phyloP scores from a whole-genome alignment of 2,888 invertebrate species.

The Micropterix aruncella region DNA sequence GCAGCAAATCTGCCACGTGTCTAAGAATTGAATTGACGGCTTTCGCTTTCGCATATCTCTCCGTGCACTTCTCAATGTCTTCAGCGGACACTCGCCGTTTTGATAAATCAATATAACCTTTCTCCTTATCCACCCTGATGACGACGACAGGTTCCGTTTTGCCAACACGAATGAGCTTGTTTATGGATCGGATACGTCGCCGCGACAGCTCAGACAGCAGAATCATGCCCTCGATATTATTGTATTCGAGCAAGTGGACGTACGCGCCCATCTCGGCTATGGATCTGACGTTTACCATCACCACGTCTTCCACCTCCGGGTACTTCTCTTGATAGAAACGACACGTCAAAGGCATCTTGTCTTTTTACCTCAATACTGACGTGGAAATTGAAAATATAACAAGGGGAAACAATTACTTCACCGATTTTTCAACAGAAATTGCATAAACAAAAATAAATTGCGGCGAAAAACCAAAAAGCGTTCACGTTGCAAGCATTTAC shows the following conservation, averaged over 20 bases:
- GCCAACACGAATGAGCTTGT: conserved; percentile 96
- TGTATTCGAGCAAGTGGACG: conserved; percentile 94
- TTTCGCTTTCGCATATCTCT: conserved; percentile 95
- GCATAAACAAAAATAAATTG: too few species aligned
- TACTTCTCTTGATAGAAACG: conserved; percentile 95
- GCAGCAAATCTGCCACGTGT: conserved; percentile 90
- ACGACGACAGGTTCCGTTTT: conserved; percentile 99
- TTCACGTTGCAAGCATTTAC: too few species aligned
- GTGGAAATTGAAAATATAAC: too few species aligned
- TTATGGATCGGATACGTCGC: conserved; percentile 97
- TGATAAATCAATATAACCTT: conserved; percentile 99
- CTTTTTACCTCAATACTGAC: too few species aligned
- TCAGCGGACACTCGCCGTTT: conserved; percentile 97
- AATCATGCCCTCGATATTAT: conserved; percentile 99
- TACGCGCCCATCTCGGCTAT: conserved; percentile 99
- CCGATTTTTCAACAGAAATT: too few species aligned
- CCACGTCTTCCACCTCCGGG: conserved; percentile 98
- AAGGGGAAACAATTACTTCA: too few species aligned
- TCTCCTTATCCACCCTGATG: conserved; percentile 98
- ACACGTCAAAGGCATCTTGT: conserved; percentile 88
- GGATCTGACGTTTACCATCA: conserved; percentile 96
- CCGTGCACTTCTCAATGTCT: conserved; percentile 96
- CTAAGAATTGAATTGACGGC: conserved; percentile 95
- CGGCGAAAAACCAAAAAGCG: too few species aligned
- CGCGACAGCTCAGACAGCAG: conserved; percentile 94